These are phyloP conservation scores for Nesidiocoris tenuis DNA, from an alignment of 2,888 invertebrate genomes.

Conservation along the genomic window DNA sequence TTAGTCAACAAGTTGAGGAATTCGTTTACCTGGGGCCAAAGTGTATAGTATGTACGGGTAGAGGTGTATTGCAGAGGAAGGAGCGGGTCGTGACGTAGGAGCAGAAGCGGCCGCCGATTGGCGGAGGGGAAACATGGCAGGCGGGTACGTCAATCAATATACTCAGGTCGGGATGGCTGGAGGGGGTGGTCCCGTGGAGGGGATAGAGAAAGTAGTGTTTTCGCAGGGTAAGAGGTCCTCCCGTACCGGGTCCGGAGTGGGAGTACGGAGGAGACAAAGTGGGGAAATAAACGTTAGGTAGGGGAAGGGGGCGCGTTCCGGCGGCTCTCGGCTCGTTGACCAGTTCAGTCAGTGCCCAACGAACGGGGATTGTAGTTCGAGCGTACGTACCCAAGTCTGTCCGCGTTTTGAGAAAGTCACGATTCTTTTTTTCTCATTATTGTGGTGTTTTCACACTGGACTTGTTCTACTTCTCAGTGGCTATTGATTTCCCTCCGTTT, in stretches of 20 bases:
- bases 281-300: neutral
- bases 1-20: conserved; percentile 49
- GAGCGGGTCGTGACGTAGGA: conserved; percentile 49
- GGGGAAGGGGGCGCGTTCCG: conserved; percentile 4
- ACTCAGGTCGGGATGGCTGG: conserved; percentile 44
- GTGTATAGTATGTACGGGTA: conserved; percentile 22
- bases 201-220: conserved; percentile 24
- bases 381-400: neutral
- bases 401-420: neutral
- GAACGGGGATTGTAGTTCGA: conserved; percentile 23
- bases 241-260: neutral
- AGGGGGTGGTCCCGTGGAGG: conserved; percentile 42
- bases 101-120: conserved; percentile 49
- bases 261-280: conserved; percentile 13
- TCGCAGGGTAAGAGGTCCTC: conserved; percentile 32
- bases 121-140: conserved; percentile 52
- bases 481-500: neutral
- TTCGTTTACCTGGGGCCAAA: conserved; percentile 45
- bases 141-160: conserved; percentile 52
- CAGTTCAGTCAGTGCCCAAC: conserved; percentile 34
- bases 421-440: neutral
- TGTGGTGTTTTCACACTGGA: neutral
- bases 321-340: neutral
- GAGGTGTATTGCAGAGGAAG: too few species aligned
- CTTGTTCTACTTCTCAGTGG: neutral